Evolutionary conservation across 2,888 invertebrate species (phyloP).

Genomic region (Buathra laborator): DNA sequence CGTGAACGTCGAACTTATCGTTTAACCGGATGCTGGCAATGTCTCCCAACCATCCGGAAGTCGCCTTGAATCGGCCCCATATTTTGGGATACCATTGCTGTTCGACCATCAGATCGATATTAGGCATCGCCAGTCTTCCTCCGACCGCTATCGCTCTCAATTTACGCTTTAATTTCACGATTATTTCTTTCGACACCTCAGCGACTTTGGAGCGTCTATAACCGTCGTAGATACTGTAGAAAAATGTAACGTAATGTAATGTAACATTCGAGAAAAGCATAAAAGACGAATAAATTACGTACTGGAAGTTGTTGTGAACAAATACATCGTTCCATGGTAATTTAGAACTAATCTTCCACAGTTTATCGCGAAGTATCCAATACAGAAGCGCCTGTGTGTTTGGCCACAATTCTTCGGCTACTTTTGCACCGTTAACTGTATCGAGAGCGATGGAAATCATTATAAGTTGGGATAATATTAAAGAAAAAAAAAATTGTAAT

Average conservation of each 20-base stretch:
- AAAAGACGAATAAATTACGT: not conserved
- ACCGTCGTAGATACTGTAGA: not conserved
- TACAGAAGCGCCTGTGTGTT: not conserved
- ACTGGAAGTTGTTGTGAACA: not conserved
- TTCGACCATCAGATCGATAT: not conserved
- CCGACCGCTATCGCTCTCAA: not conserved
- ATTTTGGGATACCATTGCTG: not conserved
- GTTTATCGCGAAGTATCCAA: not conserved
- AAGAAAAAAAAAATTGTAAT: not conserved
- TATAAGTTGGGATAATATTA: too few relatives aligned
- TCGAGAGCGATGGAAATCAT: not conserved
- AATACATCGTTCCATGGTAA: not conserved
- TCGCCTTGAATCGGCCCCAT: constrained; percentile 1
- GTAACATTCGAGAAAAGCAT: not conserved
- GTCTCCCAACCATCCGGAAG: not conserved
- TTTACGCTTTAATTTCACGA: not conserved
- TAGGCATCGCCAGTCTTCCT: not conserved
- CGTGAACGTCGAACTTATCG: not conserved
- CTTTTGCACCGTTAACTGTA: not conserved
- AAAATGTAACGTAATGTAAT: not conserved
- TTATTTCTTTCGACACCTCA: not conserved
- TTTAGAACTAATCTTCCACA: not conserved
- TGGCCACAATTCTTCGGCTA: not conserved
- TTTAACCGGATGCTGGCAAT: not conserved
- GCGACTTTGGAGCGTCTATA: not conserved